Conservation (phyloP, 2,888 invertebrate species). For the Coremacera marginata region DNA sequence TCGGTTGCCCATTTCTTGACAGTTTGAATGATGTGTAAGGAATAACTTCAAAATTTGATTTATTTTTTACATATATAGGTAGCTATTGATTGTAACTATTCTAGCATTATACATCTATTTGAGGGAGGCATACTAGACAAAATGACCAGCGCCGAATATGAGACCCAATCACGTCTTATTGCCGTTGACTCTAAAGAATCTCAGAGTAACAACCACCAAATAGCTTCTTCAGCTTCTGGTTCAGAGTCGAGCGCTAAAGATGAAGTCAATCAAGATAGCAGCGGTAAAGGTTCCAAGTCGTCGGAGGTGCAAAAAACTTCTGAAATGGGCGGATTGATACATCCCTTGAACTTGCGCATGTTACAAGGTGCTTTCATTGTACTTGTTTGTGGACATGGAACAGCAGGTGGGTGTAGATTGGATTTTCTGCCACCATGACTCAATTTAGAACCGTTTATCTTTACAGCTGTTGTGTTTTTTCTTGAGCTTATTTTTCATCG, state of each 20-base stretch:
- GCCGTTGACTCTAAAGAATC: constrained; percentile 56
- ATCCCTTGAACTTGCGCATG: constrained; percentile 79
- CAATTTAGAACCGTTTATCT: neutral
- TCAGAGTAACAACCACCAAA: neutral
- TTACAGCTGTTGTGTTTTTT: constrained; percentile 30
- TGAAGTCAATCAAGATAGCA: constrained; percentile 54
- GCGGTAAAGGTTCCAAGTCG: constrained; percentile 43
- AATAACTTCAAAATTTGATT: neutral
- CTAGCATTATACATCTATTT: constrained; percentile 78
- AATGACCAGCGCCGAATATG: constrained; percentile 83
- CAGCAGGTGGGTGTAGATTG: constrained; percentile 69
- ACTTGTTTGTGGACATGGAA: constrained; percentile 74
- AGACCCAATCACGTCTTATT: constrained; percentile 75
- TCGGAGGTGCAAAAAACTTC: constrained; percentile 42
- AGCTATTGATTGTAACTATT: neutral
- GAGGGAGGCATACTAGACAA: constrained; percentile 83
- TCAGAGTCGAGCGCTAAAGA: constrained; percentile 47
- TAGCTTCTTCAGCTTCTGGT: neutral
- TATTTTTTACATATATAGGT: too few species aligned
- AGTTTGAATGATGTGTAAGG: constrained; percentile 79
- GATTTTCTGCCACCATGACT: neutral
- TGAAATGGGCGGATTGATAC: constrained; percentile 63
- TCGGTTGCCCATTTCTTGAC: constrained; percentile 81
- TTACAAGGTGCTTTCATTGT: constrained; percentile 81
- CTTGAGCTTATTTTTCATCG: constrained; percentile 55